phyloP scores from a whole-genome alignment of 2,113 vertebrate species.

The Psittacula cyanocephala region DNA sequence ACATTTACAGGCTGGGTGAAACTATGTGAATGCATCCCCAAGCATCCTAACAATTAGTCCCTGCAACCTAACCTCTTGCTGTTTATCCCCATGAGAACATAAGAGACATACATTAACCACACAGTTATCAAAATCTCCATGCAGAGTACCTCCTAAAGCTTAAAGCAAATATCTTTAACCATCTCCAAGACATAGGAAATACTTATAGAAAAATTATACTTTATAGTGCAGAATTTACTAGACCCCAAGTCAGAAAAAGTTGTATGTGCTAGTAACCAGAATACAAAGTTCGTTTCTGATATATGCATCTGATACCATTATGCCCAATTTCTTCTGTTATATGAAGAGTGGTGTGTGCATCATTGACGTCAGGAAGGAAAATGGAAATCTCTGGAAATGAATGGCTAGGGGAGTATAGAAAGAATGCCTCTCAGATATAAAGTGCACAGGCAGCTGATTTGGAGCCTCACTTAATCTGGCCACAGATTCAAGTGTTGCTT shows the following conservation, averaged over 20 bases:
- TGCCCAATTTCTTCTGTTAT: background rate
- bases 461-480: background rate
- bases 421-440: background rate
- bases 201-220: background rate
- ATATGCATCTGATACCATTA: background rate
- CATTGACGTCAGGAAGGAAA: background rate
- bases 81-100: background rate
- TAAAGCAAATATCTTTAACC: background rate
- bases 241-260: background rate
- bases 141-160: background rate
- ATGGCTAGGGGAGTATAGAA: background rate
- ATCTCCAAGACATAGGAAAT: background rate
- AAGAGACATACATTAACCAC: background rate
- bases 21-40: background rate
- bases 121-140: background rate
- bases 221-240: background rate
- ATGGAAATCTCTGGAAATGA: background rate
- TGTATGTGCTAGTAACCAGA: background rate
- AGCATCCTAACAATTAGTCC: background rate
- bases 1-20: background rate
- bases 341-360: background rate
- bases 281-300: background rate
- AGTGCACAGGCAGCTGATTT: background rate
- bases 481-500: background rate
- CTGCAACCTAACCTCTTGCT: background rate